These are phyloP conservation scores for Asbolus verrucosus DNA, from an alignment of 1,140 invertebrate species.

Conservation along the genomic window DNA sequence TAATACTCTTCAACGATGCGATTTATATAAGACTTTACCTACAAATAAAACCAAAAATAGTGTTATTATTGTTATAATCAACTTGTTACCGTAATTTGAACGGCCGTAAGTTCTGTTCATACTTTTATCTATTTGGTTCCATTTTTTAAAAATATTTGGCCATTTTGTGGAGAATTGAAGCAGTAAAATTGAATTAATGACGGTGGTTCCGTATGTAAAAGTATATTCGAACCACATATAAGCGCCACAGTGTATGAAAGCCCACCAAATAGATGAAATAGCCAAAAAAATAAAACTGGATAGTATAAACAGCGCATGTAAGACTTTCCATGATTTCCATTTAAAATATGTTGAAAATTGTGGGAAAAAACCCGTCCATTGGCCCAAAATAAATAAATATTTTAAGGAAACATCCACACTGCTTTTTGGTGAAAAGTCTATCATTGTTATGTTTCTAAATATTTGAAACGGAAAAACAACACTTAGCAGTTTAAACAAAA, in stretches of 20 bases:
- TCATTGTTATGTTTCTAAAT: not conserved
- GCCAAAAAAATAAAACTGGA: not conserved
- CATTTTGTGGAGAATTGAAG: not conserved
- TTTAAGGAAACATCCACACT: not conserved
- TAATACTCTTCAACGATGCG: too few species aligned
- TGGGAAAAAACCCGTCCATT: not conserved
- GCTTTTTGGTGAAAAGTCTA: not conserved
- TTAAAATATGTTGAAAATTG: not conserved
- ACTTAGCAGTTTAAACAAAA: too few species aligned
- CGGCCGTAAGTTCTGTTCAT: not conserved
- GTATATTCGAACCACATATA: not conserved
- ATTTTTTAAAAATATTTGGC: not conserved
- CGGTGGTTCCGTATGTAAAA: not conserved
- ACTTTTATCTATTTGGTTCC: not conserved
- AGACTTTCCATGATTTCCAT: slow-evolving; percentile 12
- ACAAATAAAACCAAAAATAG: not conserved
- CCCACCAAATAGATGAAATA: not conserved
- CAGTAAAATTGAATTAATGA: not conserved
- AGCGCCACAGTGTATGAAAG: too few species aligned
- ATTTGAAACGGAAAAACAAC: not conserved
- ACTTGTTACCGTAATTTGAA: not conserved
- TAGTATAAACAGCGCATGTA: not conserved
- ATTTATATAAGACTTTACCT: too few species aligned
- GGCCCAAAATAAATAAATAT: not conserved
- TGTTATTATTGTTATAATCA: not conserved